A percentile compares a stretch with the other conserved stretches of the same genome.
phyloP scores from a whole-genome alignment of 2,888 invertebrate species.

The Ecdyonurus torrentis region DNA sequence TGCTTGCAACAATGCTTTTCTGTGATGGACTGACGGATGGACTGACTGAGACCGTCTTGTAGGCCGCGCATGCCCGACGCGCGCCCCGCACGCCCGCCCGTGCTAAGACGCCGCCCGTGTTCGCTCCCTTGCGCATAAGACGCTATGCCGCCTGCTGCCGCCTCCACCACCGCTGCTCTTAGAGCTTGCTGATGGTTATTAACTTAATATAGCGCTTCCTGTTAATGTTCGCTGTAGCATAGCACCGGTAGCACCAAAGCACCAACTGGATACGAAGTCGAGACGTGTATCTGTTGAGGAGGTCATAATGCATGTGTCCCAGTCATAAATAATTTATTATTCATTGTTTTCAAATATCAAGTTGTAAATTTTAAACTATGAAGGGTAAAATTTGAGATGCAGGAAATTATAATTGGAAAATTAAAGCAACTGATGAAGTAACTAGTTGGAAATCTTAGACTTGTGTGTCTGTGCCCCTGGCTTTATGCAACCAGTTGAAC shows the following conservation, averaged over 20 bases:
- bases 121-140: too few relatives aligned
- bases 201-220: slow-evolving; percentile 2
- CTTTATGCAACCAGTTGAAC: too few relatives aligned
- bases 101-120: neutral
- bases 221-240: slow-evolving; percentile 1
- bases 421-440: too few relatives aligned
- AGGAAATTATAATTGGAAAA: too few relatives aligned
- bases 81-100: neutral
- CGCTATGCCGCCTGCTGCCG: neutral
- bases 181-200: neutral
- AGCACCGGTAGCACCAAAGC: slow-evolving; percentile 1
- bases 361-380: too few relatives aligned
- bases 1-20: neutral
- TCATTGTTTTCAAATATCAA: too few relatives aligned
- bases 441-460: too few relatives aligned
- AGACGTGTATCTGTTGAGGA: neutral
- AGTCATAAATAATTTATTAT: neutral
- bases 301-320: neutral
- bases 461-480: too few relatives aligned
- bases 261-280: neutral
- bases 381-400: too few relatives aligned
- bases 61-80: neutral
- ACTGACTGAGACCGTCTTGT: neutral
- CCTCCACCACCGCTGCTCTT: neutral
- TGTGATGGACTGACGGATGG: neutral